These are phyloP conservation scores for Pygathrix nemaeus DNA, from an alignment of 2,113 vertebrate species.

Conservation along the genomic window DNA sequence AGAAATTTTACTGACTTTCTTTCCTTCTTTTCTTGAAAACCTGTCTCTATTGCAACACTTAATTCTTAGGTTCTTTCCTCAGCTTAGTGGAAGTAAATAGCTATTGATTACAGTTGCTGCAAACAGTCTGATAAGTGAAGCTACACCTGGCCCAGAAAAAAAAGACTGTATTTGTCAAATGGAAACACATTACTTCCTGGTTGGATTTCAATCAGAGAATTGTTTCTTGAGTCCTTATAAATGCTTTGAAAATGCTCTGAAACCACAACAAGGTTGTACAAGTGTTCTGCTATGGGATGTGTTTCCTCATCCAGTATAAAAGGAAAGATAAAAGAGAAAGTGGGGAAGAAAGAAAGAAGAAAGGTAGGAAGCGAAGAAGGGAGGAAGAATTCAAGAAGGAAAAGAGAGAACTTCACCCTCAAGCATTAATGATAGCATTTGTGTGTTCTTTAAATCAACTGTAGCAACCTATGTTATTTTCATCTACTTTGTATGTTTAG, in stretches of 20 bases:
- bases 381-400: not conserved
- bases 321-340: not conserved
- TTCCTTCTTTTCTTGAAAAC: not conserved
- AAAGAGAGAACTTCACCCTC: not conserved
- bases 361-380: too few species aligned
- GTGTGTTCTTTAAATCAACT: not conserved
- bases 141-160: not conserved
- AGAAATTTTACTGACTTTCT: not conserved
- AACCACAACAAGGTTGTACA: not conserved
- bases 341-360: not conserved
- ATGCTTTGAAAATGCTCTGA: not conserved
- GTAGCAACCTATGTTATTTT: not conserved
- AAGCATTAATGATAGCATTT: not conserved
- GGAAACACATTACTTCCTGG: conserved; percentile 21
- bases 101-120: not conserved
- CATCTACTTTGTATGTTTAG: not conserved
- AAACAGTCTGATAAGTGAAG: not conserved
- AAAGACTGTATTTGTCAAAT: not conserved
- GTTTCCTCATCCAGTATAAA: not conserved
- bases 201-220: conserved; percentile 43
- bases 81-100: not conserved
- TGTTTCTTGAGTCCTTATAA: conserved; percentile 36
- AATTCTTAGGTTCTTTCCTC: not conserved
- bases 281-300: not conserved
- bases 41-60: not conserved